These are phyloP conservation scores for Philereme vetulata DNA, from an alignment of 2,888 invertebrate genomes.

Conservation along the genomic window DNA sequence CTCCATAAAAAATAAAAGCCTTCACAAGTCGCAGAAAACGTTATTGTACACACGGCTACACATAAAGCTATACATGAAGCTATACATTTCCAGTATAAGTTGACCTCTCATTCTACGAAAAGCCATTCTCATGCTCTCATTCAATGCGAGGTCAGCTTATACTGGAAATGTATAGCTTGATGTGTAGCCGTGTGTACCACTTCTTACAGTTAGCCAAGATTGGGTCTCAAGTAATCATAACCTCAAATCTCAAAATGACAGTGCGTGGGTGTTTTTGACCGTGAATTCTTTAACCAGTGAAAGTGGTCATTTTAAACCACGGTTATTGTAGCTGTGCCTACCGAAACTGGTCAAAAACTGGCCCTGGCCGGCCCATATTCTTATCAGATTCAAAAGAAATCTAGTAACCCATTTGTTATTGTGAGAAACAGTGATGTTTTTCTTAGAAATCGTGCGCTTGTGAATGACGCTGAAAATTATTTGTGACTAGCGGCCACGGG, in stretches of 20 bases:
- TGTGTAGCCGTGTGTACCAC: no score
- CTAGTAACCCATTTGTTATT: constrained; percentile 8
- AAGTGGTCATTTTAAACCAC: constrained; percentile 16
- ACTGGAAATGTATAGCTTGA: no score
- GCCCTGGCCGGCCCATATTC: constrained; percentile 15
- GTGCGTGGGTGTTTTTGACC: constrained; percentile 3
- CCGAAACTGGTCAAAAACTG: constrained; percentile 8
- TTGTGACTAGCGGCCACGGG: no score
- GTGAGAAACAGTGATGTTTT: neutral
- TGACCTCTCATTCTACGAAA: no score
- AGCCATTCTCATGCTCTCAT: no score
- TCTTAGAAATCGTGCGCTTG: neutral
- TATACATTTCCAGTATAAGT: no score
- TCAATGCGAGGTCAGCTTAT: no score
- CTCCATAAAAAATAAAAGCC: no score
- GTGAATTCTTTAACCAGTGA: constrained; percentile 10
- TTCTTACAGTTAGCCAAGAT: neutral
- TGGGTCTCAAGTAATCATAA: neutral
- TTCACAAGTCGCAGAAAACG: no score
- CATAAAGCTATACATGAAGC: no score
- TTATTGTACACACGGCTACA: no score
- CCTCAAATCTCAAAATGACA: neutral
- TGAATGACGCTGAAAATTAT: no score
- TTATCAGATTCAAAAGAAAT: constrained; percentile 18
- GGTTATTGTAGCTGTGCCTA: constrained; percentile 13